Evolutionary conservation across 1,140 invertebrate genomes (phyloP).

Genomic region (Pseudomyrmex dendroicus): DNA sequence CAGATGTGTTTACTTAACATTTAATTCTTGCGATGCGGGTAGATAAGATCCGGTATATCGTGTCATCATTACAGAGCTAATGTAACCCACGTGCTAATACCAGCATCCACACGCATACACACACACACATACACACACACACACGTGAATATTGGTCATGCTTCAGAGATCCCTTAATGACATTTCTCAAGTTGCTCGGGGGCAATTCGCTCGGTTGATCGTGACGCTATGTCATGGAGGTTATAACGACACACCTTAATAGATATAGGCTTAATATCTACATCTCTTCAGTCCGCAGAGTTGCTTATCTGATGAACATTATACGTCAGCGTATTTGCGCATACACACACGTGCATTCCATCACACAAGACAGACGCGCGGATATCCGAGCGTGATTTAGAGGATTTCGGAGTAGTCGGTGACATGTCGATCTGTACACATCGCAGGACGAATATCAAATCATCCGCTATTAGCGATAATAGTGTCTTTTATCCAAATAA

Average conservation of each 20-base stretch:
- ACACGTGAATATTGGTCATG: conserved; percentile 69
- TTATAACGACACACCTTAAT: conserved; percentile 63
- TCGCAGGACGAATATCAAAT: no score
- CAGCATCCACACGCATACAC: conserved; percentile 12
- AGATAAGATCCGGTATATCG: not conserved
- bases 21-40: not conserved
- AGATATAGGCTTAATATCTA: conserved; percentile 68
- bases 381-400: conserved; percentile 7
- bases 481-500: no score
- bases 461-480: no score
- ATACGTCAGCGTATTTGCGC: conserved; percentile 9
- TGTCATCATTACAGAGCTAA: not conserved
- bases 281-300: conserved; percentile 12
- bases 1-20: no score
- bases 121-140: conserved; percentile 20
- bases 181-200: conserved; percentile 75
- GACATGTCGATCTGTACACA: not conserved
- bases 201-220: conserved; percentile 71
- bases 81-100: conserved; percentile 40
- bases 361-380: conserved; percentile 26
- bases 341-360: not conserved
- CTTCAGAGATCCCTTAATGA: conserved; percentile 74
- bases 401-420: not conserved
- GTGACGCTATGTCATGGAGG: conserved; percentile 35
- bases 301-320: conserved; percentile 44